Conservation (phyloP, 2,888 invertebrate genomes). For the Plusia festucae region DNA sequence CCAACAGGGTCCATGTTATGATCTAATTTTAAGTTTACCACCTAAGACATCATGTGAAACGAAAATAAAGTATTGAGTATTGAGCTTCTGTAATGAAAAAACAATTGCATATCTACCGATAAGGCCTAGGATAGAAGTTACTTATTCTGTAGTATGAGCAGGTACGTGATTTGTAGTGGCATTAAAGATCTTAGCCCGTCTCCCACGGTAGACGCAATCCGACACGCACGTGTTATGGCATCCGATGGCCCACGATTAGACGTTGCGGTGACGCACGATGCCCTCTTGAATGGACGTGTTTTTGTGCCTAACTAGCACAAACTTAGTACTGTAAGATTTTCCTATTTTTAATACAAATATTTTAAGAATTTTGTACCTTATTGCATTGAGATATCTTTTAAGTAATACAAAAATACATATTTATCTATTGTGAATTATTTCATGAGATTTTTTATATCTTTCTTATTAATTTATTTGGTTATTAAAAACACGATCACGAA, state of each 20-base stretch:
- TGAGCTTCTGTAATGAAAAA: background rate
- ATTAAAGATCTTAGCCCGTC: slow-evolving; percentile 68
- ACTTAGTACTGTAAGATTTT: slow-evolving; percentile 36
- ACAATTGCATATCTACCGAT: slow-evolving; percentile 8
- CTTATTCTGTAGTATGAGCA: slow-evolving; percentile 30
- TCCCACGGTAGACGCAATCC: slow-evolving; percentile 87
- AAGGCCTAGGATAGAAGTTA: background rate
- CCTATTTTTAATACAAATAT: slow-evolving; percentile 9
- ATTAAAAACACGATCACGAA: background rate
- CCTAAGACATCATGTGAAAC: too few relatives aligned
- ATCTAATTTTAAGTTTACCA: too few relatives aligned
- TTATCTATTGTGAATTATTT: too few relatives aligned
- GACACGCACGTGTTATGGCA: slow-evolving; percentile 87
- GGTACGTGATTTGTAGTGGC: slow-evolving; percentile 48
- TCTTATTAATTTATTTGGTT: too few relatives aligned
- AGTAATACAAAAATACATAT: too few relatives aligned
- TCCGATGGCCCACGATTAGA: slow-evolving; percentile 83
- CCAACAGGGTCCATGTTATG: too few relatives aligned
- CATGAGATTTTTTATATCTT: too few relatives aligned
- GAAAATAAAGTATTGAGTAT: too few relatives aligned
- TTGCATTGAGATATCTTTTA: too few relatives aligned
- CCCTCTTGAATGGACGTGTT: slow-evolving; percentile 83
- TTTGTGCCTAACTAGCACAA: slow-evolving; percentile 80
- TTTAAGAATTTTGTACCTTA: slow-evolving; percentile 8
- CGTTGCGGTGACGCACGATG: slow-evolving; percentile 77